phyloP scores from a whole-genome alignment of 2,888 invertebrate genomes.

The Arge pagana region DNA sequence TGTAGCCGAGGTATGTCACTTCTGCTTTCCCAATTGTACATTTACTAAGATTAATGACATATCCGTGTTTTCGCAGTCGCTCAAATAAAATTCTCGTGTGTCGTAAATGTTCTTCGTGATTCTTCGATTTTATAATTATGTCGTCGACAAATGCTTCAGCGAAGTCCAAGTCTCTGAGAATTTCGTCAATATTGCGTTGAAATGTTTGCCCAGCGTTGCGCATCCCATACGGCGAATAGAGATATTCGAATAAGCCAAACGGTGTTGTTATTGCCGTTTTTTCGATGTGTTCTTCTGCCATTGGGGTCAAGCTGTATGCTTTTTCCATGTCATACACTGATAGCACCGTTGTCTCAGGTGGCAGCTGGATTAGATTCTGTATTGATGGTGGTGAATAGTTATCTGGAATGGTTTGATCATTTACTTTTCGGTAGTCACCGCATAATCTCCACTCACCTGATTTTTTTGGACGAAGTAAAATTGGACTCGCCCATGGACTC shows the following conservation, averaged over 20 bases:
- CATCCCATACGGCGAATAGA: background rate
- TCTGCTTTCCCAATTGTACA: slow-evolving; percentile 15
- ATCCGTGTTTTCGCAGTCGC: slow-evolving; percentile 27
- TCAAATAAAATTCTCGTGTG: slow-evolving; percentile 29
- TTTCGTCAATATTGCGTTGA: slow-evolving; percentile 36
- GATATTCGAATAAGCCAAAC: background rate
- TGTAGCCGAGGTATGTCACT: slow-evolving; percentile 17
- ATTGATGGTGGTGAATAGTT: slow-evolving; percentile 31
- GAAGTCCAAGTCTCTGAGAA: slow-evolving; percentile 7
- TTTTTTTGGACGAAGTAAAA: slow-evolving; percentile 36
- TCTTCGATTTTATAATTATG: slow-evolving; percentile 18
- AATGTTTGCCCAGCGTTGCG: background rate
- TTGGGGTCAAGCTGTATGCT: background rate
- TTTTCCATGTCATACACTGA: background rate
- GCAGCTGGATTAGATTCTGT: background rate
- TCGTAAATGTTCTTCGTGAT: slow-evolving; percentile 30
- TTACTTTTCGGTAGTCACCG: slow-evolving; percentile 38
- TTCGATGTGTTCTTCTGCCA: slow-evolving; percentile 26
- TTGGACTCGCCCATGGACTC: slow-evolving; percentile 37
- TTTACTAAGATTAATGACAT: slow-evolving; percentile 37
- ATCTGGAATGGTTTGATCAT: slow-evolving; percentile 36
- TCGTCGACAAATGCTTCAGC: slow-evolving; percentile 1
- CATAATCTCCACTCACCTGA: slow-evolving; percentile 34
- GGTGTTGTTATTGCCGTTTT: slow-evolving; percentile 33
- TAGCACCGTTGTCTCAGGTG: background rate